phyloP scores from a whole-genome alignment of 2,113 vertebrate species.

The Tachuris rubrigastra region DNA sequence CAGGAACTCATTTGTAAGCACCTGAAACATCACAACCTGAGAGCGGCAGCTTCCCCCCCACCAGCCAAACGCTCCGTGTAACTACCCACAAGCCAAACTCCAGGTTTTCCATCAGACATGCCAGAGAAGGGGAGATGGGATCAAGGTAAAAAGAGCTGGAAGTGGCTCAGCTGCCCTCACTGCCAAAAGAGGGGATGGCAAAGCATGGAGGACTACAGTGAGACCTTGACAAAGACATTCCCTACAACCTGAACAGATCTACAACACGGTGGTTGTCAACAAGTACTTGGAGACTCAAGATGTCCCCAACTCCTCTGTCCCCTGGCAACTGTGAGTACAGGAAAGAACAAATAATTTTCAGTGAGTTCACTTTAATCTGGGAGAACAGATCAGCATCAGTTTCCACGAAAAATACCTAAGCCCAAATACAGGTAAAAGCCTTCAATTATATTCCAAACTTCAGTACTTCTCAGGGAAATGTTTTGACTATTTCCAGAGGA shows the following conservation, averaged over 20 bases:
- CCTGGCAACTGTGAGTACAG: rapidly evolving
- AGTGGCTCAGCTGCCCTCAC: neutral
- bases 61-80: neutral
- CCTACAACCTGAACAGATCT: neutral
- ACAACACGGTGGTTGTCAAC: neutral
- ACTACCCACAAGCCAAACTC: neutral
- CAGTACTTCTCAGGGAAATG: neutral
- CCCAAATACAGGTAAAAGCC: neutral
- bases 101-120: neutral
- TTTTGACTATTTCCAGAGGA: neutral
- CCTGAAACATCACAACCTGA: neutral
- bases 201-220: rapidly evolving
- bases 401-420: neutral
- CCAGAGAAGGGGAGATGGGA: neutral
- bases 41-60: neutral
- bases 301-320: rapidly evolving
- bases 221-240: neutral
- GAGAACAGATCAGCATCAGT: neutral
- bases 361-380: neutral
- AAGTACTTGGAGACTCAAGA: rapidly evolving
- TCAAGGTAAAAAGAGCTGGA: neutral
- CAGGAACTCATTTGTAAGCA: neutral
- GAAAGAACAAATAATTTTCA: neutral
- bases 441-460: neutral
- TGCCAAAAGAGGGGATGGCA: neutral